Conservation (phyloP, 1,140 invertebrate genomes). For the Colletes latitarsis region DNA sequence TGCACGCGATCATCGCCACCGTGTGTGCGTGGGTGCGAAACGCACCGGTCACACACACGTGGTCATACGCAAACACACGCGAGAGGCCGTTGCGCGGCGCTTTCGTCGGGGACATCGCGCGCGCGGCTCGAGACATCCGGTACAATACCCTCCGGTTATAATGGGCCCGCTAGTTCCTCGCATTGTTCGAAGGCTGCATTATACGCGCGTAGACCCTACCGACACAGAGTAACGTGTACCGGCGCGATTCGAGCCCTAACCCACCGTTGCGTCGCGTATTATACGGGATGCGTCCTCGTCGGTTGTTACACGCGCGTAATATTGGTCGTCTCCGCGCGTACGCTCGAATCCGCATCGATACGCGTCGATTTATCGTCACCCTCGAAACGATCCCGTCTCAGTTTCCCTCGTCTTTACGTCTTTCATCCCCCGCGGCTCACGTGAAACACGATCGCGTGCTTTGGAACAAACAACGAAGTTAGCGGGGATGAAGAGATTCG, state of each 20-base stretch:
- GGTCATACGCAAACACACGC: background rate
- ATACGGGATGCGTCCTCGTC: background rate
- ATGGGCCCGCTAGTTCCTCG: slow-evolving; percentile 70
- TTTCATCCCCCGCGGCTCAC: no score
- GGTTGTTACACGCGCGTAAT: slow-evolving; percentile 26
- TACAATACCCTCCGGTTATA: slow-evolving; percentile 74
- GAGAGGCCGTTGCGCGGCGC: background rate
- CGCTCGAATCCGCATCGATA: background rate
- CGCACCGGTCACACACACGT: background rate
- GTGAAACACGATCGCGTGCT: no score
- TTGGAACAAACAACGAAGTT: no score
- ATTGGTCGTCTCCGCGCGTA: slow-evolving; percentile 5
- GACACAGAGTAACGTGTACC: background rate
- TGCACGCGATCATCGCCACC: background rate
- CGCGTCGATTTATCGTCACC: no score
- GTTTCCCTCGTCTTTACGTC: no score
- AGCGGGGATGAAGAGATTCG: no score
- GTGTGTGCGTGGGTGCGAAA: slow-evolving; percentile 14
- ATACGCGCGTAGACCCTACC: slow-evolving; percentile 29
- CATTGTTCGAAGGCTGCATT: slow-evolving; percentile 72
- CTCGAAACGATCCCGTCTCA: no score
- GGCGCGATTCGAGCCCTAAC: slow-evolving; percentile 1
- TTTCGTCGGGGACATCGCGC: slow-evolving; percentile 62
- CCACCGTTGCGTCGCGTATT: background rate
- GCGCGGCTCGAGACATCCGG: slow-evolving; percentile 69